These are phyloP conservation scores for Anadara kagoshimensis DNA, from an alignment of 1,140 invertebrate genomes.

Conservation along the genomic window DNA sequence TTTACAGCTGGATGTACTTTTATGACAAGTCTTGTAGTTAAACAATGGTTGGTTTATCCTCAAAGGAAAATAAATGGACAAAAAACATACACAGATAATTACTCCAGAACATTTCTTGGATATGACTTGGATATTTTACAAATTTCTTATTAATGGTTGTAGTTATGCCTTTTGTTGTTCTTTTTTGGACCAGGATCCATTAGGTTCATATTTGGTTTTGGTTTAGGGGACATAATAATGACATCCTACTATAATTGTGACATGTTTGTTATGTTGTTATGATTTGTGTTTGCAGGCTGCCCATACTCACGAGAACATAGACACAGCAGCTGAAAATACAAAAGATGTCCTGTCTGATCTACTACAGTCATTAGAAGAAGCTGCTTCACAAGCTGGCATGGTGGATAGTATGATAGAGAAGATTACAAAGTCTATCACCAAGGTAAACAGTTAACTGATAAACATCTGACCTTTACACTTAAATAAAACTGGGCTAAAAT, in stretches of 20 bases:
- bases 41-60: no score
- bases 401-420: constrained; percentile 90
- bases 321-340: constrained; percentile 86
- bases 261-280: not conserved
- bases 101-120: no score
- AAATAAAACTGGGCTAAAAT: not conserved
- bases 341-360: constrained; percentile 86
- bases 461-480: not conserved
- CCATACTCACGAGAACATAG: constrained; percentile 86
- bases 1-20: no score
- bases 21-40: no score
- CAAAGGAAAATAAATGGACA: no score
- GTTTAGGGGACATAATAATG: no score
- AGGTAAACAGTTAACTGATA: constrained; percentile 74
- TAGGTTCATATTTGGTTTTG: no score
- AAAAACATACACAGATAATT: no score
- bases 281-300: constrained; percentile 77
- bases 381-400: constrained; percentile 88
- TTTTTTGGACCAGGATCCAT: no score
- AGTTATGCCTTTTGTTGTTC: no score
- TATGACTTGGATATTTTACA: no score
- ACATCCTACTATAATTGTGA: not conserved
- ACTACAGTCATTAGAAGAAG: constrained; percentile 85
- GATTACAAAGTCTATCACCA: constrained; percentile 88
- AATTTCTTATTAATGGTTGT: no score